Base-by-base conservation (phyloP, 2,797 vertebrate species). In the Loriculus beryllinus region DNA sequence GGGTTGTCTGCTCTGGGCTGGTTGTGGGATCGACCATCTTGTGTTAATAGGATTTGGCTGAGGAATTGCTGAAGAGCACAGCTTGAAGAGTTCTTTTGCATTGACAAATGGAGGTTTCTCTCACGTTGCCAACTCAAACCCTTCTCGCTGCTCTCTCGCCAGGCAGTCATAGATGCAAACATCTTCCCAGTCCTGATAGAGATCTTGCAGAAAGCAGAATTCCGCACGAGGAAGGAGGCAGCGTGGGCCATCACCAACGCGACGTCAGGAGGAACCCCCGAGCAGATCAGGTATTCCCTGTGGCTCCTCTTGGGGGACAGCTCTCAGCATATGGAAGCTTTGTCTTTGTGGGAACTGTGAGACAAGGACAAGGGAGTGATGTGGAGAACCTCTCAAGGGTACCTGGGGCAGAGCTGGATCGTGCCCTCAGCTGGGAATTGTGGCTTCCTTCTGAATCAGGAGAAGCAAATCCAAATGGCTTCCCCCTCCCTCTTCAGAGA, bases 171-270 rank as follows among this genome's bases (percentile, higher is more conserved):
- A 52, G 99, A 99, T 86, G 99, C 99, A 94, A 99, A 99, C 97
- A 99, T 99, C 75, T 99, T 99, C 96, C 99, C 99, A 2, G 99
- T 99, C 39, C 98, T 99, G 95, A 99, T 99, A 4, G 99, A 99
- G 91, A 99, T 99, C 92, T 97, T 99, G 84, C 99, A 99, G 97
- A 99, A 99, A 94, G 99, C 99, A 0, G 99, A 99, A 72, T 99
- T 99, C 96, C 98, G 99, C 68, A 99, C 99, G 48, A 98, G 99
- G 97, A 99, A 99, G 95, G 99, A 99, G 96, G 99, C 99, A 3
- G 99, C 99, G 0, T 99, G 99, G 99, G 99, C 99, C n/a, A 99
- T 99, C 90, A 99, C 99, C 33, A 99, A 99, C 5, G 99, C 99
- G 42, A 99, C 99, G 1, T 99, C 99, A 6, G 99, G 99, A 92